Conservation (phyloP, 2,113 vertebrate species). For the Salminus brasiliensis region DNA sequence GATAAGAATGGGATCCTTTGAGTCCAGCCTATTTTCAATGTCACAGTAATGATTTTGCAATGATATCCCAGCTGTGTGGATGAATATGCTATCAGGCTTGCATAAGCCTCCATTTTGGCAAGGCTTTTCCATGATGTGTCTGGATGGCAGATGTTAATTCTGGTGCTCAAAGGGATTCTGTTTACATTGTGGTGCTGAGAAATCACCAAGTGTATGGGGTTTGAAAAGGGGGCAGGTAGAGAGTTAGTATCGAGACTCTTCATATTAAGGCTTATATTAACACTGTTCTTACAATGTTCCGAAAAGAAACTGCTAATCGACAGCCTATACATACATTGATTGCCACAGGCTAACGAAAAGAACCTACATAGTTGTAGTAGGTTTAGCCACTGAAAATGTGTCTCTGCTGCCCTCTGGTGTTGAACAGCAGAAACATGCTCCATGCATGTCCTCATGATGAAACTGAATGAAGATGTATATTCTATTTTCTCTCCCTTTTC, state of each 20-base stretch:
- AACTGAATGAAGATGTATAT: background rate
- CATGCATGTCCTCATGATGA: background rate
- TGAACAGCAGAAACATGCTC: background rate
- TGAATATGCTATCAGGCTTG: background rate
- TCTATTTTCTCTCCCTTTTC: background rate
- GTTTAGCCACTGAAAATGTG: background rate
- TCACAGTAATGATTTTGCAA: background rate
- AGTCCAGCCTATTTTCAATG: background rate
- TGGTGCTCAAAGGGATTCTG: background rate
- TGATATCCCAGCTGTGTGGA: background rate
- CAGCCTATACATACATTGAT: background rate
- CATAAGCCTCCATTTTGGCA: background rate
- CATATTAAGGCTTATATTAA: background rate
- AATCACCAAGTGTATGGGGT: background rate
- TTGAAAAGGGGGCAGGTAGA: background rate
- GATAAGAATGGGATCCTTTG: background rate
- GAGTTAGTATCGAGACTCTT: background rate
- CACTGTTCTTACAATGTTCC: background rate
- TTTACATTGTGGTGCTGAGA: background rate
- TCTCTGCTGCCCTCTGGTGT: conserved; percentile 44
- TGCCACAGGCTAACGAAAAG: background rate
- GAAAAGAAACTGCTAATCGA: too few relatives aligned
- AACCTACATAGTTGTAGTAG: background rate
- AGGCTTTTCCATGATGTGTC: background rate
- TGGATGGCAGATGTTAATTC: conserved; percentile 15